A percentile compares a stretch with the other conserved stretches of the same genome.
Conservation (phyloP, 2,113 vertebrate species). For the pig (Sus scrofa) region T2T-Sscrofa CM000815.6:131778001-131778500, state of each 20-base stretch:
- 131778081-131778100: background rate
- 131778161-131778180: background rate
- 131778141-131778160: slow-evolving; percentile 3
- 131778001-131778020: background rate
- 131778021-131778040: background rate
- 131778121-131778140: background rate
- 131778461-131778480: slow-evolving; percentile 54
- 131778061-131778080: background rate
- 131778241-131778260: background rate
- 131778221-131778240: background rate
- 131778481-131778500: slow-evolving; percentile 79
- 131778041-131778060: background rate
- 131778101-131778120: slow-evolving; percentile 45
- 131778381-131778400: background rate
- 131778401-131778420: background rate
- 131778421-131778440: slow-evolving; percentile 12
- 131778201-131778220: background rate
- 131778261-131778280: background rate
- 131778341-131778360: background rate
- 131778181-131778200: background rate
- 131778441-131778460: slow-evolving; percentile 2
- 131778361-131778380: background rate
- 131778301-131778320: background rate
- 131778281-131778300: background rate
- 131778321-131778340: background rate